phyloP scores from a whole-genome alignment of 2,888 invertebrate species.

The Tiliacea aurago region DNA sequence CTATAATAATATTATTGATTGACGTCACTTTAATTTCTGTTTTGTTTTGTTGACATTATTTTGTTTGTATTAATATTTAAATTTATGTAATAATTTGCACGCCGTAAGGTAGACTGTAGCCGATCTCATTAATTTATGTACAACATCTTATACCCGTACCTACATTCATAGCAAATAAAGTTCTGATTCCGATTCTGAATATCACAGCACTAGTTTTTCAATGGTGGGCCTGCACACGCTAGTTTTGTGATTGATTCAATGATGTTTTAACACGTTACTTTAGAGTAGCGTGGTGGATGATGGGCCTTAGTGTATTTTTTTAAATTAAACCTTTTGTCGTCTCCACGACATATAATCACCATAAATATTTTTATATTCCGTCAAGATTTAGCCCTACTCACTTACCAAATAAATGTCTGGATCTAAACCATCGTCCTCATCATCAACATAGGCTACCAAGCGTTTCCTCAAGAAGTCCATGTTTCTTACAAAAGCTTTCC shows the following conservation, averaged over 20 bases:
- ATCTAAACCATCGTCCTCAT: constrained; percentile 79
- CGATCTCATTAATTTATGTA: too few relatives aligned
- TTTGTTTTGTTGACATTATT: too few relatives aligned
- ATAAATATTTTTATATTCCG: not conserved
- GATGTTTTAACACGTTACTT: not conserved
- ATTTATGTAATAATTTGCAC: too few relatives aligned
- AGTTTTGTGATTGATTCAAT: not conserved
- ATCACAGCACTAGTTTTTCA: not conserved
- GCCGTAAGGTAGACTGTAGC: too few relatives aligned
- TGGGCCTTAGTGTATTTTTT: not conserved
- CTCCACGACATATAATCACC: not conserved
- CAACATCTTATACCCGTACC: too few relatives aligned
- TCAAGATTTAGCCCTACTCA: not conserved
- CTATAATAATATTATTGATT: too few relatives aligned
- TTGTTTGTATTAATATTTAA: too few relatives aligned
- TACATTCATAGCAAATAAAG: too few relatives aligned
- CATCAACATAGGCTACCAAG: constrained; percentile 72
- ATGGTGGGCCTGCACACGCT: too few relatives aligned
- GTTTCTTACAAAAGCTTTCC: constrained; percentile 90
- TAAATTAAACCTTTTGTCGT: not conserved
- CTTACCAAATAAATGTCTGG: constrained; percentile 84
- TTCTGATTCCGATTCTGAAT: not conserved
- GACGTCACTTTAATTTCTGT: too few relatives aligned
- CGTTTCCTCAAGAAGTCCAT: constrained; percentile 84
- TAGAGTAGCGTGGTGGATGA: not conserved